Evolutionary conservation across 2,888 invertebrate genomes (phyloP).

Genomic region (Formica aserva): DNA sequence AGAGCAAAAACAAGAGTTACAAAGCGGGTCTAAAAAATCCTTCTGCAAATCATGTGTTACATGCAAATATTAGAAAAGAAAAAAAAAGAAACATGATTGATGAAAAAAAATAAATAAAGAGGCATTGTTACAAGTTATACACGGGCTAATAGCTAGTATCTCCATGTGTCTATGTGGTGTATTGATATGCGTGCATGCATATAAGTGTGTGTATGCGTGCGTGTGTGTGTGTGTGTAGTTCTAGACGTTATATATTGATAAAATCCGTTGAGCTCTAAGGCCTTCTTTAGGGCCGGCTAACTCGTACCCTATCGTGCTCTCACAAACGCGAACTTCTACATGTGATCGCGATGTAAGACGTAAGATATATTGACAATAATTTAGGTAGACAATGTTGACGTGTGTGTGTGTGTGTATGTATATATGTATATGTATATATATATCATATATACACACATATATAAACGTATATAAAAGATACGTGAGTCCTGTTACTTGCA

Average conservation of each 20-base stretch:
- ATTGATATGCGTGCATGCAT: conserved; percentile 69
- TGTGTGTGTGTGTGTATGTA: neutral
- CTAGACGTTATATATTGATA: conserved; percentile 69
- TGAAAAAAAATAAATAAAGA: conserved; percentile 79
- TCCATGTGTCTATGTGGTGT: conserved; percentile 74
- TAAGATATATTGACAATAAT: conserved; percentile 81
- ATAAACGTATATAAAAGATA: conserved; percentile 61
- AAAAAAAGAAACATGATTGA: conserved; percentile 66
- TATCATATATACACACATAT: conserved; percentile 53
- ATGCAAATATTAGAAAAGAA: conserved; percentile 60
- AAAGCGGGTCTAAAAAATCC: neutral
- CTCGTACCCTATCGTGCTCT: conserved; percentile 49
- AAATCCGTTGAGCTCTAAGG: conserved; percentile 30
- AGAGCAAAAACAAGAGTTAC: conserved; percentile 40
- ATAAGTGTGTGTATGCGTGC: conserved; percentile 3
- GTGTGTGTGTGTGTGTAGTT: conserved; percentile 55
- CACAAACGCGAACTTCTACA: conserved; percentile 59
- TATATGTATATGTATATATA: neutral
- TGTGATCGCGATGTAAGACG: conserved; percentile 71
- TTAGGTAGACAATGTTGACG: conserved; percentile 75
- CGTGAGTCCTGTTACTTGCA: conserved; percentile 62
- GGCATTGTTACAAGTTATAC: conserved; percentile 83
- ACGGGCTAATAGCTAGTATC: conserved; percentile 76
- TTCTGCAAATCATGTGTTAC: conserved; percentile 72
- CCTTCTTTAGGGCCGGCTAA: conserved; percentile 69